Conservation (phyloP, 1,140 invertebrate genomes). For the Caenorhabditis latens region DNA sequence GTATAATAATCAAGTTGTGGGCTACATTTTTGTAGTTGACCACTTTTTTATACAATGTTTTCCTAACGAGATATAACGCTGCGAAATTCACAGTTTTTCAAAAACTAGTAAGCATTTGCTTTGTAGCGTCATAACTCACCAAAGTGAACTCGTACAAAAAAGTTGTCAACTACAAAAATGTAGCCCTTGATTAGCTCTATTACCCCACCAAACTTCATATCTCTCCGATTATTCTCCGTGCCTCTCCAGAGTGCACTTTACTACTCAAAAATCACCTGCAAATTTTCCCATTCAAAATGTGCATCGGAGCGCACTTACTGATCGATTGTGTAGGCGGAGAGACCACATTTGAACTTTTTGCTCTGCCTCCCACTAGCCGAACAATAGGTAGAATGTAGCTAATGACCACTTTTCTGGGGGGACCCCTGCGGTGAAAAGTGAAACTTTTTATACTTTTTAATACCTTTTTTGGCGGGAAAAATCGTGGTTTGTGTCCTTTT, state of each 20-base stretch:
- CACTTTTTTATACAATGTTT: no score
- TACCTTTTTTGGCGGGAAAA: neutral
- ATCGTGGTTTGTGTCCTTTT: conserved; percentile 15
- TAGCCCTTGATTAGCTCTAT: no score
- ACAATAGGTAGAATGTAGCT: conserved; percentile 13
- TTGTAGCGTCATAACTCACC: no score
- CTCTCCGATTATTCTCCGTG: neutral
- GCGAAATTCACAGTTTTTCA: no score
- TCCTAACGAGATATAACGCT: no score
- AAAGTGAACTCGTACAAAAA: no score
- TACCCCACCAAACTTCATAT: neutral
- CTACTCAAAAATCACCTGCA: neutral
- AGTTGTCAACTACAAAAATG: no score
- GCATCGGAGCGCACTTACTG: conserved; percentile 1
- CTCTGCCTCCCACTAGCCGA: neutral
- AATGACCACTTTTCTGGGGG: neutral
- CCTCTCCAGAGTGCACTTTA: neutral
- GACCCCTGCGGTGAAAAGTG: neutral
- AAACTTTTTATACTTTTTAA: neutral
- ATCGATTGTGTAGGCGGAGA: conserved; percentile 32
- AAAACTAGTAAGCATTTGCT: no score
- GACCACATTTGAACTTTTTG: neutral
- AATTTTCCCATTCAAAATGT: neutral
- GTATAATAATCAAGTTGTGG: no score
- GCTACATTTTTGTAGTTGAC: no score